A percentile compares a stretch with the other conserved stretches of the same genome.
Evolutionary conservation across 1,140 invertebrate species (phyloP).

Genomic region (Pinna nobilis): DNA sequence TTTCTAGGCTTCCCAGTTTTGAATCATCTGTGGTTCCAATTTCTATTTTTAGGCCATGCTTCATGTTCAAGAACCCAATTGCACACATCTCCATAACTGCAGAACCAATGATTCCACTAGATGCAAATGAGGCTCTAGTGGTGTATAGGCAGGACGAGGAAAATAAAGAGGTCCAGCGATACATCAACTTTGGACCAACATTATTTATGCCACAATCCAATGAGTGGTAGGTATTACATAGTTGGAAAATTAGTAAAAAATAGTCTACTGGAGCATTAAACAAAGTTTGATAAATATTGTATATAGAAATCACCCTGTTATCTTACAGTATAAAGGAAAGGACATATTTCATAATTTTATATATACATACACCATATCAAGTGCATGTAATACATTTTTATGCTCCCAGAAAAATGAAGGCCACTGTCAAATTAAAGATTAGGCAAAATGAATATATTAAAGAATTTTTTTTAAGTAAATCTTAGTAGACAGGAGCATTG

Average conservation of each 20-base stretch:
- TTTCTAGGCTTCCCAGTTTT: too few relatives aligned
- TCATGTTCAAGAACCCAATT: constrained; percentile 60
- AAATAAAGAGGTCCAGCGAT: constrained; percentile 57
- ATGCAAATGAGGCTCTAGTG: constrained; percentile 70
- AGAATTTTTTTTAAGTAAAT: too few relatives aligned
- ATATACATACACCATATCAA: too few relatives aligned
- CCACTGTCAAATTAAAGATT: too few relatives aligned
- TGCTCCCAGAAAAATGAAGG: too few relatives aligned
- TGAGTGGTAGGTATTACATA: constrained; percentile 64
- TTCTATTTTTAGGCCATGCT: constrained; percentile 61
- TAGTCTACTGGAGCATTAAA: background rate
- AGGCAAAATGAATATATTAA: too few relatives aligned
- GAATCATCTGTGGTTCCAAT: too few relatives aligned
- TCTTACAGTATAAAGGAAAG: background rate
- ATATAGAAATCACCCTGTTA: background rate
- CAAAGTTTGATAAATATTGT: background rate
- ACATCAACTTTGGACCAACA: constrained; percentile 68
- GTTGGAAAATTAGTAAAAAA: background rate
- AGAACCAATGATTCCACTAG: constrained; percentile 58
- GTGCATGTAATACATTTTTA: too few relatives aligned
- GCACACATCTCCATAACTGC: constrained; percentile 50
- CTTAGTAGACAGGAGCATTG: too few relatives aligned
- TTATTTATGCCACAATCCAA: constrained; percentile 66
- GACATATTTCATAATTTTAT: too few relatives aligned
- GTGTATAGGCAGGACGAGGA: constrained; percentile 58